Conservation (phyloP, 1,140 invertebrate species). For the Bicyclus anynana region DNA sequence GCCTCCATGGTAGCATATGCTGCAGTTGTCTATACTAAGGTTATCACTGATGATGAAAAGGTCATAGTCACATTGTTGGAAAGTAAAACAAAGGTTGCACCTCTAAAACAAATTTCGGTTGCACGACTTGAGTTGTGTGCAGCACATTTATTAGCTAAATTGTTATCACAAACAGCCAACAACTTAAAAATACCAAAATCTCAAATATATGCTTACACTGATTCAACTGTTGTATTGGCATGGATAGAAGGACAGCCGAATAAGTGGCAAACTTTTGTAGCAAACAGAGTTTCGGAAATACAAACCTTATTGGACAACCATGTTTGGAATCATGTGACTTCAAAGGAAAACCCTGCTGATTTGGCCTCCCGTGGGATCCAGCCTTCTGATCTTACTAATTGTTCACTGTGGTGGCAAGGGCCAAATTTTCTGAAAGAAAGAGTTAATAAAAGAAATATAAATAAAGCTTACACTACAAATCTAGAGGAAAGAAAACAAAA, state of each 20-base stretch:
- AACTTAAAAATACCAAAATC: conserved; percentile 36
- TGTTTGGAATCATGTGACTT: conserved; percentile 42
- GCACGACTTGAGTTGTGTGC: conserved; percentile 48
- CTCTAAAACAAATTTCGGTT: conserved; percentile 31
- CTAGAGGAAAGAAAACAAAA: too few species aligned
- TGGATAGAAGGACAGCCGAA: conserved; percentile 37
- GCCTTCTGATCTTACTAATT: conserved; percentile 14
- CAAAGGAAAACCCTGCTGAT: too few species aligned
- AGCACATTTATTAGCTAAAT: conserved; percentile 36
- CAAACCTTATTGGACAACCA: conserved; percentile 34
- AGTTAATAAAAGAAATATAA: conserved; percentile 10
- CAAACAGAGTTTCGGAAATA: conserved; percentile 59
- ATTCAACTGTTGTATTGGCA: conserved; percentile 42
- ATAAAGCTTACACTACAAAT: too few species aligned
- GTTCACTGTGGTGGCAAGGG: conserved; percentile 25
- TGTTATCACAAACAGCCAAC: conserved; percentile 15
- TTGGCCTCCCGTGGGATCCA: conserved; percentile 50
- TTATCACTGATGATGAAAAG: conserved; percentile 26
- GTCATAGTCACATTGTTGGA: conserved; percentile 21
- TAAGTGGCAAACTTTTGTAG: conserved; percentile 44
- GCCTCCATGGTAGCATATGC: conserved; percentile 38
- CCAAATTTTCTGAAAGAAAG: conserved; percentile 23
- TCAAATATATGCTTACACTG: conserved; percentile 49
- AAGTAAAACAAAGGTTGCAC: conserved; percentile 36
- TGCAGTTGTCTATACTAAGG: conserved; percentile 30